Conservation (phyloP, 2,797 vertebrate species). For the Chelon auratus region DNA sequence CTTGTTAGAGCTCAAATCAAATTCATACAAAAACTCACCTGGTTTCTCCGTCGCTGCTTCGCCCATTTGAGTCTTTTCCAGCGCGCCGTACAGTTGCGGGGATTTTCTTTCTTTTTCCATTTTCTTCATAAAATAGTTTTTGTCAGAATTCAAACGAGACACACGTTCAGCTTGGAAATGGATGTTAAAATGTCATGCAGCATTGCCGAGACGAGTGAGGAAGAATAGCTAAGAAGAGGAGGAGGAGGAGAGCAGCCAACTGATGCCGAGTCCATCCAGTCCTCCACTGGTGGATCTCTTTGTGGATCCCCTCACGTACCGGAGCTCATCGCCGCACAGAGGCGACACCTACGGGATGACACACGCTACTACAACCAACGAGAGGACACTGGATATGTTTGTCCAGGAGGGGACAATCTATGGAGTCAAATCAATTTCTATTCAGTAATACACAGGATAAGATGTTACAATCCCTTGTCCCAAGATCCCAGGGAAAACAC, state of each 20-base stretch:
- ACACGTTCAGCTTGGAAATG: neutral
- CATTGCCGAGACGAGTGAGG: too few relatives aligned
- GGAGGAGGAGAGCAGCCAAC: neutral
- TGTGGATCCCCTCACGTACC: neutral
- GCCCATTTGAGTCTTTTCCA: slow-evolving; percentile 54
- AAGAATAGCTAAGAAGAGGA: too few relatives aligned
- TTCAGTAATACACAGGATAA: too few relatives aligned
- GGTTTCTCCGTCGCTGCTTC: slow-evolving; percentile 29
- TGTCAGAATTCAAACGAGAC: neutral
- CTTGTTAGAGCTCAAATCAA: neutral
- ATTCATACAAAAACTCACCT: slow-evolving; percentile 47
- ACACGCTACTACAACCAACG: neutral
- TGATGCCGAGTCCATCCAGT: slow-evolving; percentile 19
- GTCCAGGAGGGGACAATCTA: too few relatives aligned
- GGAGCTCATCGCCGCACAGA: neutral
- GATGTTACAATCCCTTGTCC: too few relatives aligned
- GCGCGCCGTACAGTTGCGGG: slow-evolving; percentile 58
- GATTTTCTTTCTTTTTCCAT: slow-evolving; percentile 75
- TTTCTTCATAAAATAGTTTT: neutral
- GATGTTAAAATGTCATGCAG: neutral
- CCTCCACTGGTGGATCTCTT: neutral
- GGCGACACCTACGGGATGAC: slow-evolving; percentile 71
- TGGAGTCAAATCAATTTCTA: too few relatives aligned
- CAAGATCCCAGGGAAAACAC: too few relatives aligned
- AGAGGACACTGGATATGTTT: neutral